Base-by-base conservation (phyloP, 2,113 vertebrate genomes). In the Nansenia antarctica region DNA sequence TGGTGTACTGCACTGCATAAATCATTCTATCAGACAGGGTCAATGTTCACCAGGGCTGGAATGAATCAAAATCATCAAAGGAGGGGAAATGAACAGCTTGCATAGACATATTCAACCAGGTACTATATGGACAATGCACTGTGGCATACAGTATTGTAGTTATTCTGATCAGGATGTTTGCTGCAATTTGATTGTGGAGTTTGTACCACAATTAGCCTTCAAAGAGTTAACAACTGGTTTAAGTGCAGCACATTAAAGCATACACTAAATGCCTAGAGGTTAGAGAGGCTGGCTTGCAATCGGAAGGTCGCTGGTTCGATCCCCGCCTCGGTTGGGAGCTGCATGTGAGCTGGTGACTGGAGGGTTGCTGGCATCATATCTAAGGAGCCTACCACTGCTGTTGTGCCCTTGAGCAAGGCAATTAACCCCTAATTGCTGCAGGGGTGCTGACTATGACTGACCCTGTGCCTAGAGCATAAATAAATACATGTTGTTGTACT, bases 131-230 rank as follows among this genome's bases (percentile, higher is more conserved):
- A 30, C 27, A 24, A 65, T 74, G 67, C 73, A 3, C 31, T 73
- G 59, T 72, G 65, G 59, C 78, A 59, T 61, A 34, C 8, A 18
- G 15, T n/a, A n/a, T n/a, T n/a, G n/a, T n/a, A n/a, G n/a, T n/a
- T n/a, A n/a, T 26, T 26, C 32, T 52, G 37, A 77, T 71, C 64
- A 71, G 29, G 53, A 62, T 67, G 26, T 77, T 84, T 59, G 54
- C 66, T 65, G 34, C 54, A 77, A 71, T 80, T 73, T 29, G 29
- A 31, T 18, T 18, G 11, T 15, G 14, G 12, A 22, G 14, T 58
- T 32, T 58, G 27, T 58, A 18, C 15, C 5, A 9, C 29, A 18
- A 18, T 29, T 30, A 5, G 29, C 18, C 55, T 30, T 68, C 58
- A 45, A 69, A 68, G 63, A 65, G 70, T 77, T 77, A 79, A 59